These are phyloP conservation scores for Ennomos quercinarius DNA, from an alignment of 2,888 invertebrate species.

Conservation along the genomic window DNA sequence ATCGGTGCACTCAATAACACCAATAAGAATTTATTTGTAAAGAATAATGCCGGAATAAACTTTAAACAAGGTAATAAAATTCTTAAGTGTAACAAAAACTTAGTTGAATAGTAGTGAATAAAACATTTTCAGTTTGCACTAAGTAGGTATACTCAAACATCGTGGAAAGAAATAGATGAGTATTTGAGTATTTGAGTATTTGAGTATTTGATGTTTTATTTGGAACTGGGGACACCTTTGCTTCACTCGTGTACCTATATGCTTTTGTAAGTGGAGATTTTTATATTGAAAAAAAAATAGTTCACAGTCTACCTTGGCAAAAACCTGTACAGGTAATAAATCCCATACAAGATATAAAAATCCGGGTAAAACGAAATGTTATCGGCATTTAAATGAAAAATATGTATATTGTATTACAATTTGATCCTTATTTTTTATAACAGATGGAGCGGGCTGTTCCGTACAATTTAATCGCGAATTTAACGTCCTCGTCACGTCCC, in stretches of 20 bases:
- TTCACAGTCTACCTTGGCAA: too few relatives aligned
- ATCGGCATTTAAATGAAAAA: conserved; percentile 17
- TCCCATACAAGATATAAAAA: too few relatives aligned
- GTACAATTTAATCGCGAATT: conserved; percentile 77
- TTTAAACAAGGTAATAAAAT: conserved; percentile 42
- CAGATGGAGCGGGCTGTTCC: conserved; percentile 60
- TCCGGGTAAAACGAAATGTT: not conserved
- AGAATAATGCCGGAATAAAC: conserved; percentile 37
- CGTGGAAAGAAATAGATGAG: not conserved
- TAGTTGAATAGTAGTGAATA: conserved; percentile 38
- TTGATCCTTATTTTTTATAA: conserved; percentile 63
- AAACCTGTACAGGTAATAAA: too few relatives aligned
- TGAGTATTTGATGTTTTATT: too few relatives aligned
- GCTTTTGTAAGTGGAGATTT: too few relatives aligned
- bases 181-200: too few relatives aligned
- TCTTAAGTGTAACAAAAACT: conserved; percentile 42
- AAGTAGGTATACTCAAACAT: conserved; percentile 3
- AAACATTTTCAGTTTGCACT: conserved; percentile 32
- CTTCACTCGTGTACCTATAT: too few relatives aligned
- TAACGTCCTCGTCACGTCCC: conserved; percentile 77
- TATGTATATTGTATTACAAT: conserved; percentile 52
- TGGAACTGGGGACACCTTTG: not conserved
- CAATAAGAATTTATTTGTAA: conserved; percentile 40
- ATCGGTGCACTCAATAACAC: conserved; percentile 24
- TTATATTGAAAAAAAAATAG: too few relatives aligned